A percentile compares a stretch with the other conserved stretches of the same genome.
Conservation (phyloP, 2,888 invertebrate genomes). For the Cosmorhoe ocellata region DNA sequence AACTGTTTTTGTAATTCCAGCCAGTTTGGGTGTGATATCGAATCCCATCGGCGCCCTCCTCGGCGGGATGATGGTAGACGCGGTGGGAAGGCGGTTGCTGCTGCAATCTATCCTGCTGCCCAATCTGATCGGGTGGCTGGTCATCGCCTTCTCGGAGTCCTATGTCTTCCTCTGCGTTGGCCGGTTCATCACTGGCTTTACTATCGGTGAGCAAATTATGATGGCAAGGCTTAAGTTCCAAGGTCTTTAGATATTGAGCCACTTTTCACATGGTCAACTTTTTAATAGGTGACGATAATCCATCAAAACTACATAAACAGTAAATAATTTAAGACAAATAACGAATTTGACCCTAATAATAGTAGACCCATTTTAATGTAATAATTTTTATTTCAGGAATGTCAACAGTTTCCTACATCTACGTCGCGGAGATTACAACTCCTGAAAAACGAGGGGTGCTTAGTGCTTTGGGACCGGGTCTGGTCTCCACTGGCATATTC, state of each 20-base stretch:
- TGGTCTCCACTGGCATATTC: conserved; percentile 88
- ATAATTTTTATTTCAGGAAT: conserved; percentile 74
- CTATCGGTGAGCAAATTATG: conserved; percentile 78
- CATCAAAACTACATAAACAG: too few species aligned
- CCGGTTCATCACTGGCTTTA: conserved; percentile 86
- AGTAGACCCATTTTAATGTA: too few species aligned
- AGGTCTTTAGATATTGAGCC: too few species aligned
- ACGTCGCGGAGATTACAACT: conserved; percentile 86
- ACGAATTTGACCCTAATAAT: too few species aligned
- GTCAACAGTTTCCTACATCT: conserved; percentile 86
- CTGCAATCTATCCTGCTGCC: conserved; percentile 86
- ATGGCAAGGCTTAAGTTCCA: too few species aligned
- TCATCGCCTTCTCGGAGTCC: conserved; percentile 85
- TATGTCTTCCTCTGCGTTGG: conserved; percentile 85
- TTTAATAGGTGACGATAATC: background rate
- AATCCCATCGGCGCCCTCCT: conserved; percentile 87
- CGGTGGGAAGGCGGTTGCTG: conserved; percentile 84
- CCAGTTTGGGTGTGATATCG: conserved; percentile 87
- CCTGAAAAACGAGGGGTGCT: conserved; percentile 86
- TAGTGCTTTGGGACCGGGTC: conserved; percentile 86
- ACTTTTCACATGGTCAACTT: too few species aligned
- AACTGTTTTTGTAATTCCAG: conserved; percentile 52
- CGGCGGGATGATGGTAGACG: conserved; percentile 86
- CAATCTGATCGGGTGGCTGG: conserved; percentile 86
- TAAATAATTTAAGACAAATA: too few species aligned